phyloP scores from a whole-genome alignment of 2,888 invertebrate species.

The Andrena fulva region DNA sequence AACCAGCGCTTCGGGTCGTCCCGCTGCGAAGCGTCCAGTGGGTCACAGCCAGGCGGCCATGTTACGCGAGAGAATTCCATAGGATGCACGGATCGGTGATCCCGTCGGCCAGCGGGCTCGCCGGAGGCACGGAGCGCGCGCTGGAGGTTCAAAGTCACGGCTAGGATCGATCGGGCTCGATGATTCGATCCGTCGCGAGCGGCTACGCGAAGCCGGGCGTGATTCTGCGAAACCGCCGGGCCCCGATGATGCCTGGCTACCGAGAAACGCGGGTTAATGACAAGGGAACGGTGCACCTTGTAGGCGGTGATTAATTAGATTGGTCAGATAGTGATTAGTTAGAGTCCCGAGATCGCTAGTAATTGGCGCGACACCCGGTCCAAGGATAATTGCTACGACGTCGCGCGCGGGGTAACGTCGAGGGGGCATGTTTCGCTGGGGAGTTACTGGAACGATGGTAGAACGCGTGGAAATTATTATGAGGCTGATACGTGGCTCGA shows the following conservation, averaged over 20 bases:
- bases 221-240: constrained; percentile 18
- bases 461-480: too few relatives aligned
- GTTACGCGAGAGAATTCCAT: constrained; percentile 44
- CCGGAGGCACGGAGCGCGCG: constrained; percentile 42
- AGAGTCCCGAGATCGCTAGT: neutral
- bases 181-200: constrained; percentile 8
- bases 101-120: constrained; percentile 50
- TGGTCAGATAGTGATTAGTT: neutral
- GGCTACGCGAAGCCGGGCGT: neutral
- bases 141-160: constrained; percentile 74
- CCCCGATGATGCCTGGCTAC: constrained; percentile 25
- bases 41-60: constrained; percentile 39
- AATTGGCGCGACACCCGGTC: constrained; percentile 32
- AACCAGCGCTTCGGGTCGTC: constrained; percentile 9
- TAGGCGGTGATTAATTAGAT: constrained; percentile 11
- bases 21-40: constrained; percentile 30
- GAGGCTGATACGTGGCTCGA: too few relatives aligned
- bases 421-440: too few relatives aligned
- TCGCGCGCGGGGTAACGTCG: neutral
- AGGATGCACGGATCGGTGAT: constrained; percentile 69
- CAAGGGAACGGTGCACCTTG: neutral
- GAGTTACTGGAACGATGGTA: too few relatives aligned
- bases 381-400: constrained; percentile 36
- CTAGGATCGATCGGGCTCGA: constrained; percentile 41
- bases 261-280: constrained; percentile 14